phyloP scores from a whole-genome alignment of 2,797 vertebrate genomes.

The Glyptemys insculpta region DNA sequence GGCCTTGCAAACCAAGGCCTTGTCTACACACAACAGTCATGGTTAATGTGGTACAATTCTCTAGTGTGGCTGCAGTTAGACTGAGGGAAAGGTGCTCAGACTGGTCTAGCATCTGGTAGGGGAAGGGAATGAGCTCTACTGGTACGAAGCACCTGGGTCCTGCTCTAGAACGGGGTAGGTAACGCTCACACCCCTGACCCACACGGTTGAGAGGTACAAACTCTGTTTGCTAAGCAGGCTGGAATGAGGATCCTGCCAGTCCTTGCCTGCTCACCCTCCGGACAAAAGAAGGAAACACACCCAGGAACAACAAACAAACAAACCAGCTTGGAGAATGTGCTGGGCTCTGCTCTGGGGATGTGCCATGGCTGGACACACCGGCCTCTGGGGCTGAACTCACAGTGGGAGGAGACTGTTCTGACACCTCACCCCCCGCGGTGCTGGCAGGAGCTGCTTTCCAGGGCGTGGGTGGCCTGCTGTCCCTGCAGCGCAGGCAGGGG shows the following conservation, averaged over 20 bases:
- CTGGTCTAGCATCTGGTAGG: fast-evolving
- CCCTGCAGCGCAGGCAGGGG: background rate
- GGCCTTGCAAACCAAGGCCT: background rate
- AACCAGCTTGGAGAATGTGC: background rate
- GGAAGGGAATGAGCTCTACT: background rate
- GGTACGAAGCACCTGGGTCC: background rate
- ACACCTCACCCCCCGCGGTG: background rate
- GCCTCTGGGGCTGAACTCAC: fast-evolving
- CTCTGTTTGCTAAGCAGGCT: background rate
- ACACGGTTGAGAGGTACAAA: background rate
- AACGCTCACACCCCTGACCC: background rate
- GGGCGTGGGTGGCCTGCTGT: background rate
- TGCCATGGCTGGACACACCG: background rate
- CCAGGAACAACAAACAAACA: background rate
- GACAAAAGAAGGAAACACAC: background rate
- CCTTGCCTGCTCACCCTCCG: fast-evolving
- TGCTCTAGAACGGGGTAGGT: background rate
- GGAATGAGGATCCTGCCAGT: background rate
- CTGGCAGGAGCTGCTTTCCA: background rate
- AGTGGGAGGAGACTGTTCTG: background rate
- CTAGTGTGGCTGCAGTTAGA: fast-evolving
- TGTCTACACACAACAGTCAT: background rate
- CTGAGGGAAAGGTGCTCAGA: background rate
- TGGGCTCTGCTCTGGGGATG: background rate
- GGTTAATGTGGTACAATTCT: background rate